Conservation (phyloP, 2,113 vertebrate genomes). For the Cephalopholis sonnerati region DNA sequence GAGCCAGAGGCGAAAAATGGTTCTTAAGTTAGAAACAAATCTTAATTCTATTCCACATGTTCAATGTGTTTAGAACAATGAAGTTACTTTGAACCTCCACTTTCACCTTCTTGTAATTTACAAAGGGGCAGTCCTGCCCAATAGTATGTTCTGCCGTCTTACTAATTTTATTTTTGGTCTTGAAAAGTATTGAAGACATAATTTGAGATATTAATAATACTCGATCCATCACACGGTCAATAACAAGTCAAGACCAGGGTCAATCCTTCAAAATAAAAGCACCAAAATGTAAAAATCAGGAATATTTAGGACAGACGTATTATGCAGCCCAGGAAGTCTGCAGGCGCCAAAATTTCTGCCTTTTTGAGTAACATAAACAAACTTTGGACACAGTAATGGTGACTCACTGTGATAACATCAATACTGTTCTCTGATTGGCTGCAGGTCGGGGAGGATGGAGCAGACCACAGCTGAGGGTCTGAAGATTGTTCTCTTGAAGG, state of each 20-base stretch:
- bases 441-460: constrained; percentile 16
- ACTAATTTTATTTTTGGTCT: not conserved
- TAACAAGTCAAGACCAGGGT: too few species aligned
- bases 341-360: not conserved
- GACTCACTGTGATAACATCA: constrained; percentile 16
- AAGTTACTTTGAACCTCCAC: too few species aligned
- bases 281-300: too few species aligned
- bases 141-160: not conserved
- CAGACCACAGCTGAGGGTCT: constrained; percentile 83
- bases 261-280: too few species aligned
- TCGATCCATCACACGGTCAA: not conserved
- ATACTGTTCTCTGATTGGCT: constrained; percentile 32
- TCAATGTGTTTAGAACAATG: too few species aligned
- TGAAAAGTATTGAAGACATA: not conserved
- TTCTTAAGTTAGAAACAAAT: too few species aligned
- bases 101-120: too few species aligned
- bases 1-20: too few species aligned
- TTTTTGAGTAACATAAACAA: not conserved
- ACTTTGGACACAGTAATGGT: not conserved
- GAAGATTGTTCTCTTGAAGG: constrained; percentile 78
- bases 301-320: not conserved
- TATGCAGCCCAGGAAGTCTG: not conserved
- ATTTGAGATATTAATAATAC: not conserved
- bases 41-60: too few species aligned
- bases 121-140: too few species aligned